Percentiles rank a stretch among this genome's conserved stretches.
Evolutionary conservation across 2,113 vertebrate species (phyloP).

Genomic region (Hylia prasina): DNA sequence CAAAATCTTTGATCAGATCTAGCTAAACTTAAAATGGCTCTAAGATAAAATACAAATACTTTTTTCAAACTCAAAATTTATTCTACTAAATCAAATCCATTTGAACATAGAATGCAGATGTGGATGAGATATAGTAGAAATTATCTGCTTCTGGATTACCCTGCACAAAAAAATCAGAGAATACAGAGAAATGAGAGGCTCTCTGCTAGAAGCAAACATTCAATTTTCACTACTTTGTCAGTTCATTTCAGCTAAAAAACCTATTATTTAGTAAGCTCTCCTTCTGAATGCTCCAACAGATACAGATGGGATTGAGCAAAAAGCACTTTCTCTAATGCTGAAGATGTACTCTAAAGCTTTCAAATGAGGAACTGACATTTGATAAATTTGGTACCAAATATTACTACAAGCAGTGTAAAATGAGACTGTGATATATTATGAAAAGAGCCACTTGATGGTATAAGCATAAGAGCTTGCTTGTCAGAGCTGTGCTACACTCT

Average conservation of each 20-base stretch:
- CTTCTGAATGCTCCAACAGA: conserved; percentile 7
- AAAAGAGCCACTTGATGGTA: background rate
- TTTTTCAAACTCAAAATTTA: background rate
- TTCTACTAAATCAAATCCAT: background rate
- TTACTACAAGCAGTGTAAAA: background rate
- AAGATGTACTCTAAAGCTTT: background rate
- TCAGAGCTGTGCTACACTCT: background rate
- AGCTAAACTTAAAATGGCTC: background rate
- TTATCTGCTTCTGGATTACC: background rate
- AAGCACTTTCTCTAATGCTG: background rate
- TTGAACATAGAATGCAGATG: background rate
- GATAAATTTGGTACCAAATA: background rate
- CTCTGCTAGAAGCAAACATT: conserved; percentile 28
- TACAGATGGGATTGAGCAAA: conserved; percentile 1
- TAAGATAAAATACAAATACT: background rate
- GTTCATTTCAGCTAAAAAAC: conserved; percentile 11
- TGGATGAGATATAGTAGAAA: background rate
- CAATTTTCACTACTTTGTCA: conserved; percentile 24
- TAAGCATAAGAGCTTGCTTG: background rate
- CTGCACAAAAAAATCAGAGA: background rate
- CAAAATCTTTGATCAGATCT: background rate
- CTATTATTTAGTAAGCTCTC: background rate
- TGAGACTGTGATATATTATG: background rate
- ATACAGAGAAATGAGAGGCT: background rate
- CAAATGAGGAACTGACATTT: background rate